A percentile compares a stretch with the other conserved stretches of the same genome.
These are phyloP conservation scores for Mus caroli DNA, from an alignment of 2,797 vertebrate genomes.

Conservation along the genomic window DNA sequence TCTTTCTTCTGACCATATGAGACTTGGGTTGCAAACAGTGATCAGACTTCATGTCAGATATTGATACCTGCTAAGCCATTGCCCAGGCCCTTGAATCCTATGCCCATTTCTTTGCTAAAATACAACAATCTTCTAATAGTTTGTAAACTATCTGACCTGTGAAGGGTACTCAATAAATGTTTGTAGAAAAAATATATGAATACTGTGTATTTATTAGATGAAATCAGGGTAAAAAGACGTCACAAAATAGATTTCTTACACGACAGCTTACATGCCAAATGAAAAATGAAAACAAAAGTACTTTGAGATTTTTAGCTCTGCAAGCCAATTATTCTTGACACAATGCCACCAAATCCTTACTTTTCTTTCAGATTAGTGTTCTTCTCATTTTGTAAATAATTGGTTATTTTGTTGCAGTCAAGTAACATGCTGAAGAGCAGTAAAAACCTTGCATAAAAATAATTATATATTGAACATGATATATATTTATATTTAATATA, in stretches of 20 bases:
- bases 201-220: neutral
- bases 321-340: neutral
- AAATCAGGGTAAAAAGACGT: neutral
- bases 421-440: neutral
- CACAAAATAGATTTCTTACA: neutral
- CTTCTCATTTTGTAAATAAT: neutral
- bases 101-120: neutral
- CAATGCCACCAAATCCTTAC: neutral
- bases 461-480: neutral
- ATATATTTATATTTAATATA: neutral
- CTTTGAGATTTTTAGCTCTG: neutral
- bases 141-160: neutral
- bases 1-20: neutral
- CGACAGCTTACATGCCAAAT: neutral
- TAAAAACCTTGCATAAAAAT: neutral
- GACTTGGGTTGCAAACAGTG: neutral
- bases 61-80: neutral
- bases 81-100: neutral
- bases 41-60: neutral
- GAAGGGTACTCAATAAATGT: conserved; percentile 1
- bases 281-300: neutral
- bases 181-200: neutral
- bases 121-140: conserved; percentile 10
- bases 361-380: neutral
- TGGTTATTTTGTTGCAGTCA: neutral